Percentiles rank a stretch among this genome's conserved stretches.
Conservation (phyloP, 1,140 invertebrate genomes). For the Achatina immaculata region DNA sequence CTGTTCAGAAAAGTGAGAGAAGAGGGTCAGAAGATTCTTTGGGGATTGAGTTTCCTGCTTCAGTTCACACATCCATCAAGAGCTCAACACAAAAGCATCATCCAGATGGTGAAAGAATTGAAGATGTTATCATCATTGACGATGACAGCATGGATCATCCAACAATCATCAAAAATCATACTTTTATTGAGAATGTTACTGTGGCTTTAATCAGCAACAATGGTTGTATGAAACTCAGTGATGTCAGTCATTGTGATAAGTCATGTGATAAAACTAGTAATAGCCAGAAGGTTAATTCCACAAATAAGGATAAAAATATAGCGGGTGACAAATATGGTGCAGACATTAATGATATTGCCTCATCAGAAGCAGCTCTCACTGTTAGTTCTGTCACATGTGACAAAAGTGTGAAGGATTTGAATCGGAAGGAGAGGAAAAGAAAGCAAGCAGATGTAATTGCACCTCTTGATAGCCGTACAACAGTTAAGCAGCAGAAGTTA, state of each 20-base stretch:
- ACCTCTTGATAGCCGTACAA: no score
- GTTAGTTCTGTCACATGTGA: no score
- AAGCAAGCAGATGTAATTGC: no score
- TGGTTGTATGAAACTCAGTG: neutral
- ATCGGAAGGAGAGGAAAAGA: neutral
- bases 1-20: neutral
- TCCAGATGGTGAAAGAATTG: neutral
- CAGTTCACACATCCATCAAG: neutral
- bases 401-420: no score
- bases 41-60: neutral
- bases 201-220: neutral
- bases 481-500: no score
- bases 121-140: neutral
- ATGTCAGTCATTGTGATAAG: neutral
- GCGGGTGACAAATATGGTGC: no score
- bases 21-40: neutral
- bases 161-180: neutral
- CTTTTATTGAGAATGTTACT: neutral
- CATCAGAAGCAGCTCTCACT: no score
- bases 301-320: no score
- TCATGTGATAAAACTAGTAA: no score
- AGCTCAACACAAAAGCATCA: neutral
- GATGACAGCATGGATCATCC: neutral
- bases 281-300: no score
- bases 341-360: no score